Evolutionary conservation across 2,888 invertebrate species (phyloP).

Genomic region (Lingula anatina): DNA sequence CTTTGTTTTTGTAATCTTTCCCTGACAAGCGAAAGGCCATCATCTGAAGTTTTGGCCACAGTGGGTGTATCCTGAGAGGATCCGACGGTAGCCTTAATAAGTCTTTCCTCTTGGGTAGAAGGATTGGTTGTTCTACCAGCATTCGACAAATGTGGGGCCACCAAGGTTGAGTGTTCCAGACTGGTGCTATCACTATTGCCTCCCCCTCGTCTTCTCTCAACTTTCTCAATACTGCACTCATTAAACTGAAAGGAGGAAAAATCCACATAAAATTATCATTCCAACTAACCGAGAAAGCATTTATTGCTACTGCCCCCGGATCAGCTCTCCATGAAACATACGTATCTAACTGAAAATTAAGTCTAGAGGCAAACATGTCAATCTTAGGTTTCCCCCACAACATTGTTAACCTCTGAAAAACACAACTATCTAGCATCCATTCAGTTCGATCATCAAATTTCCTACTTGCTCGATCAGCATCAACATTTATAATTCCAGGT

Average conservation of each 20-base stretch:
- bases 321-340: conserved; percentile 7
- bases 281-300: conserved; percentile 6
- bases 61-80: neutral
- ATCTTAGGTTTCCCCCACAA: conserved; percentile 2
- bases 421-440: conserved; percentile 3
- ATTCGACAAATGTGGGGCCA: neutral
- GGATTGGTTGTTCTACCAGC: neutral
- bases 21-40: conserved; percentile 2
- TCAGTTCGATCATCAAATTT: conserved; percentile 1
- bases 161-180: conserved; percentile 8
- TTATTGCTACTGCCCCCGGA: conserved; percentile 1
- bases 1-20: neutral
- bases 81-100: neutral
- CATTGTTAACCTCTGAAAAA: neutral
- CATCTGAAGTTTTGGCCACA: neutral
- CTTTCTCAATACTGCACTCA: conserved; percentile 3
- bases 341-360: conserved; percentile 4
- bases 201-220: neutral
- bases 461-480: conserved; percentile 2
- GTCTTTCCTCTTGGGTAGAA: neutral
- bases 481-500: conserved; percentile 2
- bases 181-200: conserved; percentile 4
- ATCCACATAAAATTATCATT: neutral
- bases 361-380: conserved; percentile 7
- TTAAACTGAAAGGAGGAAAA: conserved; percentile 8